phyloP scores from a whole-genome alignment of 2,888 invertebrate genomes.

The Amiota mariae region DNA sequence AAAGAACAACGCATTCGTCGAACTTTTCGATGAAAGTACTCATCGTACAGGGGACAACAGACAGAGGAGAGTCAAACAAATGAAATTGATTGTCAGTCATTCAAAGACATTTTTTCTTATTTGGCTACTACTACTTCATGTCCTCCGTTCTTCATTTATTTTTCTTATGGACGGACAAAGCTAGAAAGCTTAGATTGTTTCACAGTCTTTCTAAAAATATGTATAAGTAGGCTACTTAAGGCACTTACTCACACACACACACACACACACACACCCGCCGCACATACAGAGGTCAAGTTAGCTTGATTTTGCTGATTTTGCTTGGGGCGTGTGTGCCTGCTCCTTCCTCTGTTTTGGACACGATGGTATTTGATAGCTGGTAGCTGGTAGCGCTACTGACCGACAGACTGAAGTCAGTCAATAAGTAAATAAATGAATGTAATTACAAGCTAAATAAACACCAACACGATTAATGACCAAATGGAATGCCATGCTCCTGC shows the following conservation, averaged over 20 bases:
- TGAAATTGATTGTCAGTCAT: slow-evolving; percentile 72
- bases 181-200: neutral
- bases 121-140: too few species aligned
- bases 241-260: neutral
- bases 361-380: neutral
- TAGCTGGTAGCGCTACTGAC: slow-evolving; percentile 1
- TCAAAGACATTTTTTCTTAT: slow-evolving; percentile 71
- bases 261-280: too few species aligned
- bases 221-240: slow-evolving; percentile 4
- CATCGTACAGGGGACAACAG: neutral
- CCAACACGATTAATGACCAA: slow-evolving; percentile 65
- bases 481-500: neutral
- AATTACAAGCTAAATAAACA: slow-evolving; percentile 72
- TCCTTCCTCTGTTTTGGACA: slow-evolving; percentile 18
- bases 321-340: slow-evolving; percentile 10
- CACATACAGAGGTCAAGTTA: neutral
- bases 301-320: neutral
- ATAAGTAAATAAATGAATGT: slow-evolving; percentile 72
- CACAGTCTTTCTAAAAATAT: neutral
- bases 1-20: too few species aligned
- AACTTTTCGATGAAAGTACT: neutral
- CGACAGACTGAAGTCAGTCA: slow-evolving; percentile 58
- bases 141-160: neutral
- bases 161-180: slow-evolving; percentile 17
- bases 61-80: slow-evolving; percentile 41